These are phyloP conservation scores for Thereuonema tuberculata DNA, from an alignment of 1,140 invertebrate genomes.

Conservation along the genomic window DNA sequence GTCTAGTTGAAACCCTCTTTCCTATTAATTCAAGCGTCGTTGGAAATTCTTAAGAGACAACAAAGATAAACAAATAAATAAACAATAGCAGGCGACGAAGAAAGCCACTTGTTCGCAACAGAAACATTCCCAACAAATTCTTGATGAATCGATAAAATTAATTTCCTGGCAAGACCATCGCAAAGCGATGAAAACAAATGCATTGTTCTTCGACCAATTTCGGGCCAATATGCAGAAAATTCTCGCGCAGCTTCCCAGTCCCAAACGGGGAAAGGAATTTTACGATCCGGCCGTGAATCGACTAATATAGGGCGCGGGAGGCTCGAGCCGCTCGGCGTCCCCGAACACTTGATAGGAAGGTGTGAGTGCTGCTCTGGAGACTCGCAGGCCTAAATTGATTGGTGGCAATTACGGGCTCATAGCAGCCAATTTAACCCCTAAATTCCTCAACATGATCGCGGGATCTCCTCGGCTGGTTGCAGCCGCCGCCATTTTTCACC, in stretches of 20 bases:
- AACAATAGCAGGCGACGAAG: too few species aligned
- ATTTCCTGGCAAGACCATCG: too few species aligned
- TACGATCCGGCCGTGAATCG: too few species aligned
- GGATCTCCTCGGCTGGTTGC: neutral
- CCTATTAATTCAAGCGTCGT: too few species aligned
- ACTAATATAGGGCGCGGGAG: neutral
- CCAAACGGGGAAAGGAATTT: neutral
- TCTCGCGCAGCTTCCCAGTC: neutral
- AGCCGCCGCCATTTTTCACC: conserved; percentile 5
- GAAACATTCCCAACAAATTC: too few species aligned
- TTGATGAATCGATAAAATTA: too few species aligned
- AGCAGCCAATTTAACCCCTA: conserved; percentile 9
- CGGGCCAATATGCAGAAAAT: neutral
- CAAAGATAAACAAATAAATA: too few species aligned
- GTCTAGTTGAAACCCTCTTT: too few species aligned
- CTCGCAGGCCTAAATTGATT: conserved; percentile 6
- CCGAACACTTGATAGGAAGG: neutral
- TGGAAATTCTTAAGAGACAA: too few species aligned
- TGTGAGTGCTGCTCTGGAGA: neutral
- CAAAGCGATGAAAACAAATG: too few species aligned
- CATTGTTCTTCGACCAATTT: neutral
- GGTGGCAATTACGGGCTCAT: conserved; percentile 8
- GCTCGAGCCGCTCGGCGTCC: neutral
- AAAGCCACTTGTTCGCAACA: too few species aligned
- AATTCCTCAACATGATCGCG: conserved; percentile 10